Percentiles rank a stretch among this genome's conserved stretches.
These are phyloP conservation scores for Campaea margaritaria DNA, from an alignment of 2,888 invertebrate genomes.

Conservation along the genomic window DNA sequence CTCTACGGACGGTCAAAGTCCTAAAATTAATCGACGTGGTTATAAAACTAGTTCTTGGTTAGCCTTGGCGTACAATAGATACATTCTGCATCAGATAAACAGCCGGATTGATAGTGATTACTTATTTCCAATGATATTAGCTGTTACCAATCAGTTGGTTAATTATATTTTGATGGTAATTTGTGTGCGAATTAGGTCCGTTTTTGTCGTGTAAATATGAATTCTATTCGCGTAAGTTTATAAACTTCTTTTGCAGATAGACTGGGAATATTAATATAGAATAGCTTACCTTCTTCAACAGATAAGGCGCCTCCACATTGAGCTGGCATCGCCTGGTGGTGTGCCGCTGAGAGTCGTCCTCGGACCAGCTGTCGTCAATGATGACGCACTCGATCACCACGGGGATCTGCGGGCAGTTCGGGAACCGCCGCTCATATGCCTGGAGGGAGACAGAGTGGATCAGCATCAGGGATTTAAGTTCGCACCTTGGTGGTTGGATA, in stretches of 20 bases:
- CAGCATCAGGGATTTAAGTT: not conserved
- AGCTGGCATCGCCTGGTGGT: constrained; percentile 95
- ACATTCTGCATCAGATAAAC: constrained; percentile 1
- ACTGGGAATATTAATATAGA: not conserved
- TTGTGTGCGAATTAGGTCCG: no score
- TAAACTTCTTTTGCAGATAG: not conserved
- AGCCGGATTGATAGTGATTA: not conserved
- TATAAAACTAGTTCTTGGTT: not conserved
- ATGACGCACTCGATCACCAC: constrained; percentile 96
- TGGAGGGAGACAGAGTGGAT: constrained; percentile 60
- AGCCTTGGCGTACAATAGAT: not conserved
- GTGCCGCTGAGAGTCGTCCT: constrained; percentile 91
- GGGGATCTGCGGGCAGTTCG: constrained; percentile 96
- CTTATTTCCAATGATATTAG: not conserved
- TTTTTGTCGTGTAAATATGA: no score
- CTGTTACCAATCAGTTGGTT: no score
- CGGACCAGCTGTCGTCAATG: constrained; percentile 89
- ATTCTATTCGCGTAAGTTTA: no score
- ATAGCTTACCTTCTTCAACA: constrained; percentile 93
- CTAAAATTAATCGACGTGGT: not conserved
- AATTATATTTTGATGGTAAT: no score
- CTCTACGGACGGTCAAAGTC: not conserved
- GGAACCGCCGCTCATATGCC: constrained; percentile 98
- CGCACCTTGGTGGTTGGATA: no score
- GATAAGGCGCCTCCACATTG: constrained; percentile 96